Conservation (phyloP, 2,113 vertebrate species). For the Ploceus nigricollis region DNA sequence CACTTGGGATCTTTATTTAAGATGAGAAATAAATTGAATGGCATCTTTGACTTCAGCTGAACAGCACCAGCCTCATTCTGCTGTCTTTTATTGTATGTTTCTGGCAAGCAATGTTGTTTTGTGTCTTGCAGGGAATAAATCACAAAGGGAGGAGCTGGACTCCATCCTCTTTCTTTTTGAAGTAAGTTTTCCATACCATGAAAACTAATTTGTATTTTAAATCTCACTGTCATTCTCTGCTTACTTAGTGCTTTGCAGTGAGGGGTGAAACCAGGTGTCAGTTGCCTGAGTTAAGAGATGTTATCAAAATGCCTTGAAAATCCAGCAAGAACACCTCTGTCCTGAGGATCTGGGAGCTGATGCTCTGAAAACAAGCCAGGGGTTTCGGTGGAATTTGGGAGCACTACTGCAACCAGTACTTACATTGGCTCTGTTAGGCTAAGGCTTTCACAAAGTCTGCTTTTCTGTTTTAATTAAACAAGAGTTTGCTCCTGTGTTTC, state of each 20-base stretch:
- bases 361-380: not conserved
- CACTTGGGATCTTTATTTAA: not conserved
- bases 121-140: conserved; percentile 92
- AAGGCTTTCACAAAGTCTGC: not conserved
- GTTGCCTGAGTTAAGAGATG: not conserved
- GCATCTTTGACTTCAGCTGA: not conserved
- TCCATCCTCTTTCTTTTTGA: conserved; percentile 99
- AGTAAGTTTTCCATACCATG: conserved; percentile 78
- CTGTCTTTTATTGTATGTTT: rapidly evolving
- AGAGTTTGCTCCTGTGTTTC: not conserved
- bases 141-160: conserved; percentile 99
- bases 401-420: not conserved
- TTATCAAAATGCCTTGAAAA: not conserved
- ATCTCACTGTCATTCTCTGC: not conserved
- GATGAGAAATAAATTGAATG: not conserved
- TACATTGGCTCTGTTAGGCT: not conserved
- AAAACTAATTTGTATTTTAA: not conserved
- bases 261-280: not conserved
- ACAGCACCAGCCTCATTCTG: rapidly evolving
- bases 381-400: not conserved
- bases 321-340: not conserved
- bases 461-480: no score
- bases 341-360: not conserved
- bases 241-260: not conserved
- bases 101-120: not conserved